Evolutionary conservation across 2,888 invertebrate genomes (phyloP).

Genomic region (Drosophila nigritarsus): DNA sequence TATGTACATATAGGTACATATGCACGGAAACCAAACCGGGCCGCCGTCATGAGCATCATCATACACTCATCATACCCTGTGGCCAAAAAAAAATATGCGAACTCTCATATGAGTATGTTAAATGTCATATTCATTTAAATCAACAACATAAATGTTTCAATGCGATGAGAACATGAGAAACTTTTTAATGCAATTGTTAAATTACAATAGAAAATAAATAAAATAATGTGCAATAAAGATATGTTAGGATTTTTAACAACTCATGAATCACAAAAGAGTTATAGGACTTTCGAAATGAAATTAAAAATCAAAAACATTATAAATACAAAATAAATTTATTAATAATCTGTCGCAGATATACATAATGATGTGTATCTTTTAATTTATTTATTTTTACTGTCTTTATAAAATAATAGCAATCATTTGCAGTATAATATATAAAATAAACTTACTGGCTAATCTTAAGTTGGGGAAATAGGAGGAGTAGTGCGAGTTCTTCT

Average conservation of each 20-base stretch:
- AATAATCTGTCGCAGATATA: not conserved
- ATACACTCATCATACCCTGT: constrained; percentile 42
- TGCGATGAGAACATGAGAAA: not conserved
- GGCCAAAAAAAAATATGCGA: not conserved
- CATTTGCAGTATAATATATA: too few relatives aligned
- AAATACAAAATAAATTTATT: not conserved
- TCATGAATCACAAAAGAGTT: not conserved
- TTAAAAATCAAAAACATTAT: not conserved
- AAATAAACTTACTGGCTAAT: not conserved
- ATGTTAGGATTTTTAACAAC: not conserved
- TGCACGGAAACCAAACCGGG: constrained; percentile 29
- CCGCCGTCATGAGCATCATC: constrained; percentile 28
- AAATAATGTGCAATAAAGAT: not conserved
- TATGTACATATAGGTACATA: constrained; percentile 10
- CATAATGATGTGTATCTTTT: not conserved
- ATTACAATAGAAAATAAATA: not conserved
- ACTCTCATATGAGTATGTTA: not conserved
- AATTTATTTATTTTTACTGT: too few relatives aligned
- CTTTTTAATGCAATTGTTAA: too few relatives aligned
- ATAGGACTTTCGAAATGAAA: not conserved
- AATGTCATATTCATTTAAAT: not conserved
- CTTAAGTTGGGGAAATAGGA: not conserved
- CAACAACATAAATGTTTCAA: not conserved
- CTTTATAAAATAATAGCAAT: too few relatives aligned
- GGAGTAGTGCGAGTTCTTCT: too few relatives aligned